Percentiles rank a stretch among this genome's conserved stretches.
Evolutionary conservation across 2,797 vertebrate genomes (phyloP).

Genomic region (Channallabes apus): DNA sequence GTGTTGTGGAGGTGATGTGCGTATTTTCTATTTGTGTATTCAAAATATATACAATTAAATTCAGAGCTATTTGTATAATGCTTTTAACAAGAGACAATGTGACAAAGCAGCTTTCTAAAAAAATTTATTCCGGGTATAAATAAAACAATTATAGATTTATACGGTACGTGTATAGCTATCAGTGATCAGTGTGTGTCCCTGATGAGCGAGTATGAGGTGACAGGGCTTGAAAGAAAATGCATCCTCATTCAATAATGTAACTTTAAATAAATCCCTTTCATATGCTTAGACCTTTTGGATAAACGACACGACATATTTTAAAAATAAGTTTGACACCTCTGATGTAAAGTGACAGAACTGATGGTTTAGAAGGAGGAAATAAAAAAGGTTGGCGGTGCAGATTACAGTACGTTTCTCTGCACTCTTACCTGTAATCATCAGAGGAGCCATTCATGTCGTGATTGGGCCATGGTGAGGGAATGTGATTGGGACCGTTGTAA

Average conservation of each 20-base stretch:
- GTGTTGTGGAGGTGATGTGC: neutral
- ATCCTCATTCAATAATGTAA: too few relatives aligned
- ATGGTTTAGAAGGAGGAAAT: neutral
- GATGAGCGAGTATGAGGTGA: too few relatives aligned
- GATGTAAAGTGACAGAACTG: neutral
- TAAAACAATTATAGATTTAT: too few relatives aligned
- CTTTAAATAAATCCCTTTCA: too few relatives aligned
- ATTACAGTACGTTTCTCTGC: neutral
- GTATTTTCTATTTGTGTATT: neutral
- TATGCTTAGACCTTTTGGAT: neutral
- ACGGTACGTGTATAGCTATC: too few relatives aligned
- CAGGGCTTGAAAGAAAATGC: too few relatives aligned
- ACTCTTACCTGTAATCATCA: slow-evolving; percentile 78
- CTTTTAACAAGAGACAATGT: too few relatives aligned
- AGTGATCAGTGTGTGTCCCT: too few relatives aligned
- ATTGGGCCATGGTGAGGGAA: slow-evolving; percentile 71
- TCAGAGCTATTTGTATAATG: too few relatives aligned
- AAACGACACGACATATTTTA: neutral
- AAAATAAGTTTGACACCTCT: neutral
- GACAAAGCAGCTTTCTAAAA: too few relatives aligned
- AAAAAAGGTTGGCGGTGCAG: too few relatives aligned
- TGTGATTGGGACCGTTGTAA: slow-evolving; percentile 76
- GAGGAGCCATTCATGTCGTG: slow-evolving; percentile 80
- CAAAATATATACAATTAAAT: neutral
- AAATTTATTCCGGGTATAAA: too few relatives aligned